Evolutionary conservation across 1,140 invertebrate species (phyloP), one percentile per base, ranked within the genome.

Genomic region (Bombus superbus): DNA sequence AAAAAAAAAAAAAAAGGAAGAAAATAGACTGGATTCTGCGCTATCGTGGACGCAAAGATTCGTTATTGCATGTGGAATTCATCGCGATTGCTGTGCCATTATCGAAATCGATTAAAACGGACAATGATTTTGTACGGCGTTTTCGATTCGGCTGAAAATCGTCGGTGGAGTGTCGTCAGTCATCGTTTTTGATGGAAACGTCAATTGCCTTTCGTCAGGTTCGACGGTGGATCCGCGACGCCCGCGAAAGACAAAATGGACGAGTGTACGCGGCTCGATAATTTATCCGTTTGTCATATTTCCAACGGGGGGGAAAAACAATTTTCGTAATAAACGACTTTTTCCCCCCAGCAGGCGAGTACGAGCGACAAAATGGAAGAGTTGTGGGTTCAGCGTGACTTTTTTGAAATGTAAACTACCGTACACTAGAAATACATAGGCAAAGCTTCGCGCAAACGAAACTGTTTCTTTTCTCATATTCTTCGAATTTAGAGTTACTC

Each of bases 281-380:
- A 88, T 88, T 88, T 88, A 87, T 87, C 86, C 79, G 76, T 59
- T 81, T 44, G 42, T 62, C 22, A 68, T 64, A 73, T 74, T 76
- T 47, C 44, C 57, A 15, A 44, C 38, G 57, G 32, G 13, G 32
- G 2, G 3, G 59, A 76, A 88, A 88, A 81, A 85, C 88, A 88
- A 89, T 88, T 80, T 85, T 42, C 38, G 57, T 57, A 71, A 71
- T 40, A 89, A 89, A 89, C 83, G 81, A 88, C 66, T 73, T 80
- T 88, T 88, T 47, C 64, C 44, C 44, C 44, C 44, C 79, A 32
- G 44, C 59, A 44, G 53, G n/a, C 35, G 83, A 69, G 86, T 75
- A 78, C 59, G 71, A 73, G 42, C 32, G 32, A 1, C 40, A 11
- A 10, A 38, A 38, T 3, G 22, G 1, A 38, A 9, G 35, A 25